Base-by-base conservation (phyloP, 2,888 invertebrate species). In the Laothoe populi region DNA sequence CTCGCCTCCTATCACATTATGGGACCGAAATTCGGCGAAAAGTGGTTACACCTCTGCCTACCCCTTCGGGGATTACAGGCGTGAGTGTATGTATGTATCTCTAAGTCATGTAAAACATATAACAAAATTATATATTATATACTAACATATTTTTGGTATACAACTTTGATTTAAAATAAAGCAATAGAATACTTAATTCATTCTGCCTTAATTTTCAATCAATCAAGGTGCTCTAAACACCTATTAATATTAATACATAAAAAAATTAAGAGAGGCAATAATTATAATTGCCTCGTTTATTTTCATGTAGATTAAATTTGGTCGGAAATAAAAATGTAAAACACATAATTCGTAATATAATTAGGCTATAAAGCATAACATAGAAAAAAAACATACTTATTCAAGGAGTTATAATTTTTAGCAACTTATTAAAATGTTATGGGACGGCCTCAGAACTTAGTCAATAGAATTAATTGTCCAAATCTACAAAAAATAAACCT, bases 261-360 rank as follows among this genome's bases (percentile, higher is more conserved):
- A 31, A 8, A 1, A 31, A 4, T 31, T 31, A 31, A 31, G 31
- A 4, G n/a, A n/a, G n/a, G n/a, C n/a, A 31, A 31, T 31, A 31
- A 31, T 4, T 2, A 4, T 31, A n/a, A n/a, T n/a, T n/a, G n/a
- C n/a, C n/a, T n/a, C n/a, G n/a, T n/a, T n/a, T n/a, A n/a, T n/a
- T n/a, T n/a, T n/a, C n/a, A n/a, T n/a, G n/a, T n/a, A n/a, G n/a
- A n/a, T n/a, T n/a, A n/a, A n/a, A n/a, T n/a, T n/a, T n/a, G n/a
- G n/a, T 26, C 5, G n/a, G 19, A 53, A 53, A 53, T 31, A 31
- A 31, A 31, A 31, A 53, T 21, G n/a, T 53, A 19, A 16, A 53
- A 31, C 53, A 53, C 53, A 21, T 53, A 53, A 53, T 53, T 53
- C 19, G 19, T 53, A 35, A 53, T n/a, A 53, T 53, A 53, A 53